phyloP scores from a whole-genome alignment of 2,113 vertebrate species.

The Scopus umbretta region DNA sequence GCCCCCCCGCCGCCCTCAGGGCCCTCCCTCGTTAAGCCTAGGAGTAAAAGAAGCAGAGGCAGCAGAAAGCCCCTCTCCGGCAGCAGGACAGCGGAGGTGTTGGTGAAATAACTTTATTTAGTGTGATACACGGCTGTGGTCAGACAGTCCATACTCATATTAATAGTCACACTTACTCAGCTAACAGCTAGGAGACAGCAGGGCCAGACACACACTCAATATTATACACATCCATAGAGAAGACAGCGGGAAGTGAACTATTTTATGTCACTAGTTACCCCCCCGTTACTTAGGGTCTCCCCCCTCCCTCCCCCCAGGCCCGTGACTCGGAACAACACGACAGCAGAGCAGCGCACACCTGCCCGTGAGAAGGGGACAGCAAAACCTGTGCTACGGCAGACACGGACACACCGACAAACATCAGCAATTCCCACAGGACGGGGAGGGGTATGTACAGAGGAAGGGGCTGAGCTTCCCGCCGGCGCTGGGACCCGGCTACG shows the following conservation, averaged over 20 bases:
- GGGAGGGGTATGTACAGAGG: slow-evolving; percentile 40
- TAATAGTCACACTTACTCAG: slow-evolving; percentile 86
- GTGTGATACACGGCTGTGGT: slow-evolving; percentile 85
- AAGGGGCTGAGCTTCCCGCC: background rate
- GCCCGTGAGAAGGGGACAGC: slow-evolving; percentile 23
- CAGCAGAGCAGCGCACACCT: slow-evolving; percentile 33
- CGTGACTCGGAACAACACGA: slow-evolving; percentile 43
- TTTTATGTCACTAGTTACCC: slow-evolving; percentile 47
- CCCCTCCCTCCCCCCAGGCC: slow-evolving; percentile 19
- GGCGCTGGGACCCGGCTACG: background rate
- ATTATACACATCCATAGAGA: slow-evolving; percentile 83
- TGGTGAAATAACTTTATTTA: slow-evolving; percentile 85
- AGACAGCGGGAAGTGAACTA: slow-evolving; percentile 79
- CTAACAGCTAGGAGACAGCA: slow-evolving; percentile 90
- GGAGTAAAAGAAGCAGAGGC: background rate
- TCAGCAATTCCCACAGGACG: slow-evolving; percentile 46
- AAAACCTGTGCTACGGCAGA: slow-evolving; percentile 31
- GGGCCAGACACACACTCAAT: slow-evolving; percentile 83
- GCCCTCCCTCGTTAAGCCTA: background rate
- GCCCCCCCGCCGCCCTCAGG: background rate
- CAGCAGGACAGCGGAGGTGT: background rate
- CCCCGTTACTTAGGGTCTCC: background rate
- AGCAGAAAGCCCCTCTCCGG: background rate
- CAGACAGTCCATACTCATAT: slow-evolving; percentile 86
- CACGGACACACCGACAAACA: slow-evolving; percentile 55